Percentiles rank a stretch among this genome's conserved stretches.
Evolutionary conservation across 1,140 invertebrate species (phyloP).

Genomic region (Drosophila insularis): DNA sequence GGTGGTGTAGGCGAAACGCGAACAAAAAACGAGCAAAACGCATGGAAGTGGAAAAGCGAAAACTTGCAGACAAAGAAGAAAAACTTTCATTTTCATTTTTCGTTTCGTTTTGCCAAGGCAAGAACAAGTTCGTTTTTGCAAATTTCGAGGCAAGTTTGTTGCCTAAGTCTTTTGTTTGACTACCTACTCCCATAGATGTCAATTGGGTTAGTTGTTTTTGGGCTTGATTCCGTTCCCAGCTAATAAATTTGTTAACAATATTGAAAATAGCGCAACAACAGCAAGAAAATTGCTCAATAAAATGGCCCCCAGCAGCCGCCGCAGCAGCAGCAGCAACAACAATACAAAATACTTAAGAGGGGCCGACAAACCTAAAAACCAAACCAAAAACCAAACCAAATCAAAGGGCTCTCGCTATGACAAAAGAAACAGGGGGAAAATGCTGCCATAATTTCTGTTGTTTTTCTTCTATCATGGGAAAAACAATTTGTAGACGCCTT

Average conservation of each 20-base stretch:
- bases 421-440: slow-evolving; percentile 68
- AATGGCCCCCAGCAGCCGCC: slow-evolving; percentile 47
- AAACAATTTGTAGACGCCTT: slow-evolving; percentile 68
- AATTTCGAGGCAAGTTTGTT: slow-evolving; percentile 61
- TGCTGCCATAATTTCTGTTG: slow-evolving; percentile 70
- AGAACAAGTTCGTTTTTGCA: slow-evolving; percentile 45
- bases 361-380: neutral
- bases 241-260: slow-evolving; percentile 78
- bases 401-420: slow-evolving; percentile 49
- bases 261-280: slow-evolving; percentile 64
- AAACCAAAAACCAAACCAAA: slow-evolving; percentile 27
- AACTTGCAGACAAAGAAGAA: slow-evolving; percentile 57
- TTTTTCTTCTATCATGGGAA: slow-evolving; percentile 68
- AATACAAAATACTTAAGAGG: slow-evolving; percentile 10
- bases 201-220: slow-evolving; percentile 8
- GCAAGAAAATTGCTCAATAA: slow-evolving; percentile 63
- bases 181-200: slow-evolving; percentile 34
- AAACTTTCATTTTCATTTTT: slow-evolving; percentile 75
- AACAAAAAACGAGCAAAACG: slow-evolving; percentile 67
- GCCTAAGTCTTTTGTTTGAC: slow-evolving; percentile 76
- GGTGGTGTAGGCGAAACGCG: slow-evolving; percentile 6
- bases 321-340: neutral
- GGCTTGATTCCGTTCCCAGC: slow-evolving; percentile 57
- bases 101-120: slow-evolving; percentile 15
- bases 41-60: slow-evolving; percentile 73